Evolutionary conservation across 2,888 invertebrate species (phyloP).

Genomic region (Pristionchus entomophagus): DNA sequence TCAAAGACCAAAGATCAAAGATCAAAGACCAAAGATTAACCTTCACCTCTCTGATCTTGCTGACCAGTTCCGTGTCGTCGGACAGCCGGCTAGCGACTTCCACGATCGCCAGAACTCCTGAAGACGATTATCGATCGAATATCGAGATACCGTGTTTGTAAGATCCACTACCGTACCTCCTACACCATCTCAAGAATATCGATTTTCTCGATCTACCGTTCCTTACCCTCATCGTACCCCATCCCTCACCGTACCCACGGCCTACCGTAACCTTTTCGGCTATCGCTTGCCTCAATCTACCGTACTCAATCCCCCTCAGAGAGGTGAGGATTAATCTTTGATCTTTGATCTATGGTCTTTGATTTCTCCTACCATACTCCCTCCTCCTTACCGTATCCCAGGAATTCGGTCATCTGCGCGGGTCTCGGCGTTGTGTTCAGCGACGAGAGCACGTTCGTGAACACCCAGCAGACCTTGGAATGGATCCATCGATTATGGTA

Average conservation of each 20-base stretch:
- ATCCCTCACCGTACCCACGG: not conserved
- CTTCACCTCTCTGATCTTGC: slow-evolving; percentile 19
- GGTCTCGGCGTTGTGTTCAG: not conserved
- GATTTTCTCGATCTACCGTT: not conserved
- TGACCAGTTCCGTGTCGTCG: not conserved
- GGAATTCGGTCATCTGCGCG: not conserved
- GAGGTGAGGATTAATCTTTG: too few species aligned
- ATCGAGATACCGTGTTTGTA: too few species aligned
- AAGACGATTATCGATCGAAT: too few species aligned
- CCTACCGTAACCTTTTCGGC: not conserved
- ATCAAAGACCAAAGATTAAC: too few species aligned
- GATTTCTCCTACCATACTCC: not conserved
- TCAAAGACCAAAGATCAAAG: too few species aligned
- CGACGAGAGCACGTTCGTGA: not conserved
- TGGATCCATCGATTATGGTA: not conserved
- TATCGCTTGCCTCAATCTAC: not conserved
- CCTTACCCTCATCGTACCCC: not conserved
- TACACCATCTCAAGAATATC: not conserved
- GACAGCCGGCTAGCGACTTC: not conserved
- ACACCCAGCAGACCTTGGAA: not conserved
- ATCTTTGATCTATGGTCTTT: too few species aligned
- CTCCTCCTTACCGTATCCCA: not conserved
- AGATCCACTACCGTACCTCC: not conserved
- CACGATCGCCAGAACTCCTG: slow-evolving; percentile 7
- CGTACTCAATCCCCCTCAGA: too few species aligned